These are phyloP conservation scores for Macrosiphum euphorbiae DNA, from an alignment of 2,888 invertebrate species.

Conservation along the genomic window DNA sequence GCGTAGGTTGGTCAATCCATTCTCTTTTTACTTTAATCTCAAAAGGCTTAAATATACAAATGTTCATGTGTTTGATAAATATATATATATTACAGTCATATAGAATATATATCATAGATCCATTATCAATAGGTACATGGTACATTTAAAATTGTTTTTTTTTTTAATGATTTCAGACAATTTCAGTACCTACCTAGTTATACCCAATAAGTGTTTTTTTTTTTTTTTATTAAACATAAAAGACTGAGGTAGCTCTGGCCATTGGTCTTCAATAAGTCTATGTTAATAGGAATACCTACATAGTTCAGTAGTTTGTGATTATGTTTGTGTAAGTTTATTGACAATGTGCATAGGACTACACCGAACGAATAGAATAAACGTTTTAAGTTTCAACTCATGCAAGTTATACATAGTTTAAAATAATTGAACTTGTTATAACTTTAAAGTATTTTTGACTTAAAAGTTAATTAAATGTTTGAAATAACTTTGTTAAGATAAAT, in stretches of 20 bases:
- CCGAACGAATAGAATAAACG: background rate
- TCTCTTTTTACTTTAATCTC: background rate
- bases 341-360: background rate
- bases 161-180: background rate
- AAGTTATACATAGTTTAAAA: background rate
- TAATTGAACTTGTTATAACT: background rate
- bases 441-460: background rate
- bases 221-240: too few relatives aligned
- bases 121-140: background rate
- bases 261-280: background rate
- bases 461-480: background rate
- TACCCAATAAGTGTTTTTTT: background rate
- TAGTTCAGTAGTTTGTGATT: background rate
- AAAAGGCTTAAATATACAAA: background rate
- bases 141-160: background rate
- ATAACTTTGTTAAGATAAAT: background rate
- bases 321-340: background rate
- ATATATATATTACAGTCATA: background rate
- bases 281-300: background rate
- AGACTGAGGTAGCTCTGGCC: too few relatives aligned
- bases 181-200: background rate
- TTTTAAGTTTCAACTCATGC: background rate
- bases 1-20: background rate
- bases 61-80: background rate
- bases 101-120: background rate